Evolutionary conservation across 2,113 vertebrate genomes (phyloP).

Genomic region (Cromileptes altivelis): DNA sequence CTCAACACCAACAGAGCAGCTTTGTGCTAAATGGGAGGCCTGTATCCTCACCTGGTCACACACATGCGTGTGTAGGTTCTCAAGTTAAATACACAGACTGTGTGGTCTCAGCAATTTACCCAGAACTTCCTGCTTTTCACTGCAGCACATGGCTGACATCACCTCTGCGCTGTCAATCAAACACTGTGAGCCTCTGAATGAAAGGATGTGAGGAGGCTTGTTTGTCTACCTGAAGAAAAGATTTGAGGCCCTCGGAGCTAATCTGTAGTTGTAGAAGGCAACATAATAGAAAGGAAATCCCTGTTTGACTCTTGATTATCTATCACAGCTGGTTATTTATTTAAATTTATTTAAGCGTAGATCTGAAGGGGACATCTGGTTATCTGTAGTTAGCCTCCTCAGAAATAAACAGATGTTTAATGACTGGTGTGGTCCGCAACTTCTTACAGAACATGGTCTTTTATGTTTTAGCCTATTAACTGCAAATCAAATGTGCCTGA

Average conservation of each 20-base stretch:
- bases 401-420: background rate
- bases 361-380: background rate
- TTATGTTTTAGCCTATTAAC: slow-evolving; percentile 1
- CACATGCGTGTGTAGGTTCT: background rate
- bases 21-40: slow-evolving; percentile 58
- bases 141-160: background rate
- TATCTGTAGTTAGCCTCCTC: background rate
- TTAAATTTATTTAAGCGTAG: background rate
- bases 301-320: background rate
- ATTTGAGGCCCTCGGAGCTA: background rate
- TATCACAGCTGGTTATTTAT: background rate
- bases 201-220: background rate
- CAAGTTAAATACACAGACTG: slow-evolving; percentile 27
- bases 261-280: background rate
- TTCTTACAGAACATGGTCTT: background rate
- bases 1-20: slow-evolving; percentile 57
- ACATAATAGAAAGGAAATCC: background rate
- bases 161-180: slow-evolving; percentile 12
- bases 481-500: background rate
- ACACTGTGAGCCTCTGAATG: background rate
- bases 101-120: slow-evolving; percentile 52
- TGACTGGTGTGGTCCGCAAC: no score
- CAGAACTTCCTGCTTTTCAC: background rate
- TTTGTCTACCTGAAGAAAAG: slow-evolving; percentile 18
- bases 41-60: slow-evolving; percentile 36